These are phyloP conservation scores for Lonchura striata DNA, from an alignment of 2,113 vertebrate species.

Conservation along the genomic window DNA sequence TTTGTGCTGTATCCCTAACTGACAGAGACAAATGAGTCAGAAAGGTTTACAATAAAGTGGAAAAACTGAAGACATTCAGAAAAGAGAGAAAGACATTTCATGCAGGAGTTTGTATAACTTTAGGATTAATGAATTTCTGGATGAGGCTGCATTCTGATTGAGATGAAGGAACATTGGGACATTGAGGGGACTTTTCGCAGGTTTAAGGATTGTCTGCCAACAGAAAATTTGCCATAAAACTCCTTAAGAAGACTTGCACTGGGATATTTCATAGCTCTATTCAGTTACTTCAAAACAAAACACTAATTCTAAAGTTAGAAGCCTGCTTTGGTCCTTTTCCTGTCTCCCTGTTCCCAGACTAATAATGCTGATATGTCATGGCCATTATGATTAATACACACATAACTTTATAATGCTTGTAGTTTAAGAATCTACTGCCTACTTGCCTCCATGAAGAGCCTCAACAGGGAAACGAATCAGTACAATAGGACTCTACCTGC, in stretches of 20 bases:
- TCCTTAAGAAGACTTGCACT: background rate
- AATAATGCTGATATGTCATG: background rate
- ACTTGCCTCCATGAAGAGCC: background rate
- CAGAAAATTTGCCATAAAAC: background rate
- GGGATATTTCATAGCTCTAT: background rate
- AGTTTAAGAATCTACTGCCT: background rate
- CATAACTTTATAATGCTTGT: background rate
- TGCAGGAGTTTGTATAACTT: background rate
- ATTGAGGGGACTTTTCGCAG: background rate
- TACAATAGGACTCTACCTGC: slow-evolving; percentile 68
- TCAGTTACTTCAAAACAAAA: background rate
- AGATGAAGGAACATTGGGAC: background rate
- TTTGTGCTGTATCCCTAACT: background rate
- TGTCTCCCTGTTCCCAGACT: background rate
- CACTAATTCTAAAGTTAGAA: background rate
- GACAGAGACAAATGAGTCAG: background rate
- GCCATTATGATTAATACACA: background rate
- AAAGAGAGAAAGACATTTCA: background rate
- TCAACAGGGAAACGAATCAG: background rate
- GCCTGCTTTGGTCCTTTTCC: background rate
- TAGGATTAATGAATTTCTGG: background rate
- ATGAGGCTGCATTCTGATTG: background rate
- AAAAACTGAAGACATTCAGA: background rate
- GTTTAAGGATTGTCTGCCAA: background rate
- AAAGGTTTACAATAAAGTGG: background rate